Evolutionary conservation across 2,888 invertebrate species (phyloP).

Genomic region (Gnatocerus cornutus): DNA sequence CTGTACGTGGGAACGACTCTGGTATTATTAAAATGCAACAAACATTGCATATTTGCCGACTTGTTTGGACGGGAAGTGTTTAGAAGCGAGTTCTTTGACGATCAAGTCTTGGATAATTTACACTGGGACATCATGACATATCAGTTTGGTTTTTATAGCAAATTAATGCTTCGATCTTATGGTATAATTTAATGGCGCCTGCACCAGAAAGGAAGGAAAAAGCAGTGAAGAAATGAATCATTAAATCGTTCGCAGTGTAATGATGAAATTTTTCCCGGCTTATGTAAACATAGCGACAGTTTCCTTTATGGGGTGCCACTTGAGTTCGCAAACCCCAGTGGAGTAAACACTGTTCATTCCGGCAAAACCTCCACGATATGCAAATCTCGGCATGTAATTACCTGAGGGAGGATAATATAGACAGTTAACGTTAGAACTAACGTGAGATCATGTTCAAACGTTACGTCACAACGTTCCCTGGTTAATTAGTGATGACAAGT

Average conservation of each 20-base stretch:
- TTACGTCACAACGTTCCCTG: constrained; percentile 26
- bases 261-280: not conserved
- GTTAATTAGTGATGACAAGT: constrained; percentile 25
- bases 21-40: too few species aligned
- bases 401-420: constrained; percentile 53
- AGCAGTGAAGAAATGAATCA: too few species aligned
- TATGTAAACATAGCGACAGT: not conserved
- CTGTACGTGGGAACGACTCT: too few species aligned
- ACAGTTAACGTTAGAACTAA: constrained; percentile 54
- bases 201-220: too few species aligned
- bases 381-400: constrained; percentile 57
- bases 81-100: not conserved
- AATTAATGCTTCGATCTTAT: too few species aligned
- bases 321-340: constrained; percentile 23
- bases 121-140: not conserved
- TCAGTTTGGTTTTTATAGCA: too few species aligned
- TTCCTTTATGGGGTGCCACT: constrained; percentile 20
- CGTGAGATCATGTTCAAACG: constrained; percentile 47
- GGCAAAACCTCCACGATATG: constrained; percentile 51
- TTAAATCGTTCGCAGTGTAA: too few species aligned
- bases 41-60: not conserved
- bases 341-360: constrained; percentile 43
- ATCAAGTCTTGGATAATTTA: not conserved
- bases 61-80: not conserved
- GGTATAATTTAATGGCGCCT: too few species aligned